A percentile compares a stretch with the other conserved stretches of the same genome.
Evolutionary conservation across 2,888 invertebrate species (phyloP).

Genomic region (Mesopsocus fuscifrons): DNA sequence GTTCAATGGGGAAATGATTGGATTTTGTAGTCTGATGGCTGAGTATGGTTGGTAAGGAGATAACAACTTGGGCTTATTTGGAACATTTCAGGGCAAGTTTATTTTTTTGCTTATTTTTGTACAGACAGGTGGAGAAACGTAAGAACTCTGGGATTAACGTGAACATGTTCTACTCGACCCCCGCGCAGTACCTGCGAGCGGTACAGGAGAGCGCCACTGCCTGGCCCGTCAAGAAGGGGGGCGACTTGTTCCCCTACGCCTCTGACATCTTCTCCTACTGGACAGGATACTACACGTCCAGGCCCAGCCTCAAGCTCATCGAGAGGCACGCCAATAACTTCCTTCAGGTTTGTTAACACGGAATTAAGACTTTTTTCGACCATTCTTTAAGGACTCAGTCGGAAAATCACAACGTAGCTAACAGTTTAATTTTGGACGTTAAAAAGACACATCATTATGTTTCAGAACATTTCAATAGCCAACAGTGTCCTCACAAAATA

Average conservation of each 20-base stretch:
- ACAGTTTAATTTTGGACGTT: too few relatives aligned
- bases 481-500: too few relatives aligned
- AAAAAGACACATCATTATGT: too few relatives aligned
- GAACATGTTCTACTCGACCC: slow-evolving; percentile 41
- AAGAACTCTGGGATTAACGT: slow-evolving; percentile 23
- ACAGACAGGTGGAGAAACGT: too few relatives aligned
- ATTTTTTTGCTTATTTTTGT: slow-evolving; percentile 10
- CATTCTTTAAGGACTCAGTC: too few relatives aligned
- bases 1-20: too few relatives aligned
- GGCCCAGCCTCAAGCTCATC: slow-evolving; percentile 35
- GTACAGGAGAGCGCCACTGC: slow-evolving; percentile 26
- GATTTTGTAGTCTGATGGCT: too few relatives aligned
- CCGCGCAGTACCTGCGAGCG: slow-evolving; percentile 37
- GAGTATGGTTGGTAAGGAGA: too few relatives aligned
- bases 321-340: slow-evolving; percentile 31
- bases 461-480: too few relatives aligned
- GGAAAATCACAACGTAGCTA: too few relatives aligned
- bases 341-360: slow-evolving; percentile 34
- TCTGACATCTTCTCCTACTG: slow-evolving; percentile 44
- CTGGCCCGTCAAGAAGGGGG: slow-evolving; percentile 28
- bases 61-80: slow-evolving; percentile 8
- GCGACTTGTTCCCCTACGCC: slow-evolving; percentile 48
- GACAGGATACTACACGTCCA: slow-evolving; percentile 48
- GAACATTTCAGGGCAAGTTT: neutral
- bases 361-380: too few relatives aligned